Conservation (phyloP, 2,888 invertebrate genomes). For the Lomographa bimaculata region DNA sequence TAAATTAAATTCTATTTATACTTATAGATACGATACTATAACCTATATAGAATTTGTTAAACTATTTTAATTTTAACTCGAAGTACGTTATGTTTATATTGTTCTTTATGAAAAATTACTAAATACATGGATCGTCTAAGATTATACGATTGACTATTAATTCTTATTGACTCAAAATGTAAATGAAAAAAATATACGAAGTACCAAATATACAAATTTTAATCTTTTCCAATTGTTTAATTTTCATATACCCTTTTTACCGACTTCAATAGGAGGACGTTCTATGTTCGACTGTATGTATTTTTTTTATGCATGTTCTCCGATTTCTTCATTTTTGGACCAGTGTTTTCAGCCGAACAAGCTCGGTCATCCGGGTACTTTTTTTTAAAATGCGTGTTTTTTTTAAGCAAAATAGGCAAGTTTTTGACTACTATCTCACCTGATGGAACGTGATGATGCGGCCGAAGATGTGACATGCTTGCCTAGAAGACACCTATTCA, state of each 20-base stretch:
- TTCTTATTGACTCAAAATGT: conserved; percentile 79
- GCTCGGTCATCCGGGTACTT: too few relatives aligned
- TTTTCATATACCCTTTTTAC: conserved; percentile 1
- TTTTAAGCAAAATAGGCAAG: too few relatives aligned
- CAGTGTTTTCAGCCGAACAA: not conserved
- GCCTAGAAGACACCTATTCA: too few relatives aligned
- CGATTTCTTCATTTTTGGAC: too few relatives aligned
- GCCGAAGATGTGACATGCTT: too few relatives aligned
- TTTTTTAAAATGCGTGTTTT: too few relatives aligned
- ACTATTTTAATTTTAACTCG: conserved; percentile 63
- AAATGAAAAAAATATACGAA: conserved; percentile 82
- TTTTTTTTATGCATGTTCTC: too few relatives aligned
- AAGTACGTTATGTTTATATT: conserved; percentile 68
- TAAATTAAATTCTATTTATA: conserved; percentile 58
- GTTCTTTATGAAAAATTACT: conserved; percentile 63
- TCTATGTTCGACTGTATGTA: too few relatives aligned
- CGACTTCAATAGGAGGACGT: too few relatives aligned
- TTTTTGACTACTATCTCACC: too few relatives aligned
- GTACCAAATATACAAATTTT: conserved; percentile 84
- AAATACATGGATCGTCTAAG: conserved; percentile 62
- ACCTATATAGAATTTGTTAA: conserved; percentile 73
- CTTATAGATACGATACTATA: conserved; percentile 48
- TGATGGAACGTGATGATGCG: too few relatives aligned
- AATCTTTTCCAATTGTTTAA: conserved; percentile 60
- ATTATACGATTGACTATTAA: conserved; percentile 72